Evolutionary conservation across 2,113 vertebrate species (phyloP).

Genomic region (Heterotis niloticus): DNA sequence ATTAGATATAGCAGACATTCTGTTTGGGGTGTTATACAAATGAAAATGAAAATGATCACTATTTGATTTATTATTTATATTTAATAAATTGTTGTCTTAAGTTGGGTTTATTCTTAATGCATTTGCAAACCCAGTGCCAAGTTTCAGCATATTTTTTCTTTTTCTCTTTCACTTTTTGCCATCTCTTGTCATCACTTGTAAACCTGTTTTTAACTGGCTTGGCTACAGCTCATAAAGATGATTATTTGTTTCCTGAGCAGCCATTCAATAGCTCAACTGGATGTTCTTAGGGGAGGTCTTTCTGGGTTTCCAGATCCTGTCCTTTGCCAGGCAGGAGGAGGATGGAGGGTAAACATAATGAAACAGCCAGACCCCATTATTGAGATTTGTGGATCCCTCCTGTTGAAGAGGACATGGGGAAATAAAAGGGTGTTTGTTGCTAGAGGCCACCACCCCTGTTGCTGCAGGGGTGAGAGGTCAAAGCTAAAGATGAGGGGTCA

Average conservation of each 20-base stretch:
- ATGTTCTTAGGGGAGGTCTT: constrained; percentile 50
- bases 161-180: background rate
- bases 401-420: constrained; percentile 3
- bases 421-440: constrained; percentile 60
- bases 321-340: constrained; percentile 44
- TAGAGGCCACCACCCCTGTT: constrained; percentile 30
- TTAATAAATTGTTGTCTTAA: too few relatives aligned
- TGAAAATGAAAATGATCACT: too few relatives aligned
- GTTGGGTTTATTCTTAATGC: too few relatives aligned
- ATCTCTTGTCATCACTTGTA: constrained; percentile 33
- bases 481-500: constrained; percentile 51
- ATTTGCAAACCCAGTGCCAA: too few relatives aligned
- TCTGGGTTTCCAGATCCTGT: constrained; percentile 48
- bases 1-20: background rate
- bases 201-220: constrained; percentile 47
- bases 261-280: constrained; percentile 41
- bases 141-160: background rate
- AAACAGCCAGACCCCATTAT: constrained; percentile 9
- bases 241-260: constrained; percentile 47
- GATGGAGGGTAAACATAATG: background rate
- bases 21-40: background rate
- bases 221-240: constrained; percentile 42
- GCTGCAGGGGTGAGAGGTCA: constrained; percentile 40
- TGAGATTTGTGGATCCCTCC: constrained; percentile 16
- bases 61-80: too few relatives aligned